Evolutionary conservation across 2,797 vertebrate genomes (phyloP).

Genomic region (Xyrichtys novacula): DNA sequence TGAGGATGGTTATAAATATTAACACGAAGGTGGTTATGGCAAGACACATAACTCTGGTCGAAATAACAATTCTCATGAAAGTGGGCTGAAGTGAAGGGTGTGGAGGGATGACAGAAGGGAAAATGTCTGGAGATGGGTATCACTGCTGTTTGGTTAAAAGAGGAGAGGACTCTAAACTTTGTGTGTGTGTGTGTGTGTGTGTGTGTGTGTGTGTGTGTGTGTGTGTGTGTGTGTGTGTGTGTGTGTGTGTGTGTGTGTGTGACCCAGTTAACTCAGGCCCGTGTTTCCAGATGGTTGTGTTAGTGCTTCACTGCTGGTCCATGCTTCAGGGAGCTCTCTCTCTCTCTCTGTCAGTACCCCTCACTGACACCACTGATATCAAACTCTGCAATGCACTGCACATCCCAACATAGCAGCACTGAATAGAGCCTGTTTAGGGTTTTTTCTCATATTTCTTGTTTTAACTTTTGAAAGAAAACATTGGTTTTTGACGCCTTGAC

Average conservation of each 20-base stretch:
- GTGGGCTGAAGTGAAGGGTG: background rate
- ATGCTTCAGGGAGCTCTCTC: slow-evolving; percentile 9
- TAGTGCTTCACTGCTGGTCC: slow-evolving; percentile 20
- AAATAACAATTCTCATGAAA: background rate
- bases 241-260: slow-evolving; percentile 26
- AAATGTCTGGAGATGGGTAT: background rate
- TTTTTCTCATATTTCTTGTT: background rate
- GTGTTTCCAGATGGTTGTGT: slow-evolving; percentile 58
- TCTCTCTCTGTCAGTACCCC: background rate
- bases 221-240: slow-evolving; percentile 5
- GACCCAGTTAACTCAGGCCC: slow-evolving; percentile 54
- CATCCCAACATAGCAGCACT: background rate
- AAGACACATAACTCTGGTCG: background rate
- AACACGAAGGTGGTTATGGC: background rate
- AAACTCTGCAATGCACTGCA: background rate
- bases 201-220: no score
- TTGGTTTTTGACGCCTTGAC: no score
- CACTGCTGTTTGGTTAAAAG: slow-evolving; percentile 2
- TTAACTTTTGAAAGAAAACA: background rate
- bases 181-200: slow-evolving; percentile 11
- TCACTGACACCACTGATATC: background rate
- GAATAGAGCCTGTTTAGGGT: background rate
- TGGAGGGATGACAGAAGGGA: background rate
- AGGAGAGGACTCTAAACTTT: slow-evolving; percentile 4
- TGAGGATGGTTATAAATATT: no score